phyloP scores from a whole-genome alignment of 2,888 invertebrate genomes.

The Lithophane leautieri region DNA sequence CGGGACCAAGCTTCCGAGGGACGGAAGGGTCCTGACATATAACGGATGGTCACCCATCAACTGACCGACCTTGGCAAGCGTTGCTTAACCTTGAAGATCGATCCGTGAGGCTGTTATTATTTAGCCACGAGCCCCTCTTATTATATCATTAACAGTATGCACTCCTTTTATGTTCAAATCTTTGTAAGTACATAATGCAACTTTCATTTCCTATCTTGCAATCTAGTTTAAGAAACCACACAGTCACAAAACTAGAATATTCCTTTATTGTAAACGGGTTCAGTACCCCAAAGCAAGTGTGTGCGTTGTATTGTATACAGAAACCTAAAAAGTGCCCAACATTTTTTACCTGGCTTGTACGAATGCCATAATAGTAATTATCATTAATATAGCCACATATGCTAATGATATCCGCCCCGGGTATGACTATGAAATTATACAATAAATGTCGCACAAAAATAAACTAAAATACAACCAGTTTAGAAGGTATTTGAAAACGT shows the following conservation, averaged over 20 bases:
- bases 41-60: too few relatives aligned
- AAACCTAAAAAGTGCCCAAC: neutral
- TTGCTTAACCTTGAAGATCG: too few relatives aligned
- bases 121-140: neutral
- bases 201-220: neutral
- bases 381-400: constrained; percentile 8
- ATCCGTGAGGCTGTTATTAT: too few relatives aligned
- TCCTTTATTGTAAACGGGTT: neutral
- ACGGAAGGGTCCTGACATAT: too few relatives aligned
- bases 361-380: constrained; percentile 37
- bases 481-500: neutral
- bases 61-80: too few relatives aligned
- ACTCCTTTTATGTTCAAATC: neutral
- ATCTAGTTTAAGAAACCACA: neutral
- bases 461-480: neutral
- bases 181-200: neutral
- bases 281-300: neutral
- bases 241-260: neutral
- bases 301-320: neutral
- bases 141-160: neutral
- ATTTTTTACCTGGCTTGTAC: constrained; percentile 8
- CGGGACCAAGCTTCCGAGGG: too few relatives aligned
- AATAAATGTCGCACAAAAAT: constrained; percentile 3
- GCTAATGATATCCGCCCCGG: neutral
- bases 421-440: constrained; percentile 2